A percentile compares a stretch with the other conserved stretches of the same genome.
Conservation (phyloP, 2,888 invertebrate genomes). For the Papilio gigon region DNA sequence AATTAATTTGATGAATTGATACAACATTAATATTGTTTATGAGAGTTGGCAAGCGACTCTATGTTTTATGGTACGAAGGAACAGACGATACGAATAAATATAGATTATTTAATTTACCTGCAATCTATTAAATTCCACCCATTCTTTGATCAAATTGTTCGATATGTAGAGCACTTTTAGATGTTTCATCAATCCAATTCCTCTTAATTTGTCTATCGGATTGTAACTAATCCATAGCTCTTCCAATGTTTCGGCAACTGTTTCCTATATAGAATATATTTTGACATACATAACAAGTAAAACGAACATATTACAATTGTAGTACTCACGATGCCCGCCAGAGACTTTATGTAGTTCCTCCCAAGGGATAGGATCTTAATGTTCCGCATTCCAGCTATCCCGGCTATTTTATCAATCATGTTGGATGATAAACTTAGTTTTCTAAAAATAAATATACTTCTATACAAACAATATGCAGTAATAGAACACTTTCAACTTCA, state of each 20-base stretch:
- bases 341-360: slow-evolving; percentile 93
- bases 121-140: slow-evolving; percentile 88
- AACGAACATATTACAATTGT: slow-evolving; percentile 12
- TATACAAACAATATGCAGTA: no score
- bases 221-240: slow-evolving; percentile 98
- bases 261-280: slow-evolving; percentile 82
- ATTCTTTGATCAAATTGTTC: slow-evolving; percentile 92
- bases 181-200: slow-evolving; percentile 89
- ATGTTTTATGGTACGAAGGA: no score
- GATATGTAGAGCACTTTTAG: slow-evolving; percentile 91
- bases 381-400: slow-evolving; percentile 91
- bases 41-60: no score
- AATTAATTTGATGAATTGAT: no score
- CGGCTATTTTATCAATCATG: slow-evolving; percentile 95
- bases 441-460: slow-evolving; percentile 72
- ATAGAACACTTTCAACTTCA: no score
- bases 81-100: no score
- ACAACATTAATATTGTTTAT: no score
- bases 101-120: slow-evolving; percentile 62
- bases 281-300: slow-evolving; percentile 17
- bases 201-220: slow-evolving; percentile 94
- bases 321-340: slow-evolving; percentile 88
- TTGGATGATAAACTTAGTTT: slow-evolving; percentile 95
- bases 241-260: slow-evolving; percentile 92
- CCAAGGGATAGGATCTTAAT: slow-evolving; percentile 92